Evolutionary conservation across 2,797 vertebrate genomes (phyloP).

Genomic region (Enteromius thamalakanensis): DNA sequence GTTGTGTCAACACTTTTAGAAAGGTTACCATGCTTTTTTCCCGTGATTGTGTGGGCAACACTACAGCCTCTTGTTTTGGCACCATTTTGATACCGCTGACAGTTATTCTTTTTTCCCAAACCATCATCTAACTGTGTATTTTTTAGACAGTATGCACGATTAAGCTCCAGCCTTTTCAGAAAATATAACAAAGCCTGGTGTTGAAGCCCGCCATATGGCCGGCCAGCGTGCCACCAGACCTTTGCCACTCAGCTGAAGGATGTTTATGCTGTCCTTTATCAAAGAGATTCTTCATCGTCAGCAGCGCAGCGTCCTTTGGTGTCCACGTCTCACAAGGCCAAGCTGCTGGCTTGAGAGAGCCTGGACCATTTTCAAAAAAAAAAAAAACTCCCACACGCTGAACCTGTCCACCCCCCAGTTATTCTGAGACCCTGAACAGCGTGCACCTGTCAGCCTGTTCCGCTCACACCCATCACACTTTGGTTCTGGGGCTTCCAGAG

Average conservation of each 20-base stretch:
- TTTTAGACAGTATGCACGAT: slow-evolving; percentile 44
- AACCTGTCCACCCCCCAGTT: slow-evolving; percentile 52
- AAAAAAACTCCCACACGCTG: slow-evolving; percentile 45
- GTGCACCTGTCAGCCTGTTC: slow-evolving; percentile 60
- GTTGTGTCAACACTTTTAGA: slow-evolving; percentile 46
- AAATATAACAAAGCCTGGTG: slow-evolving; percentile 28
- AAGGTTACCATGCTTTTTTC: slow-evolving; percentile 15
- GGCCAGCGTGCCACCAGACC: slow-evolving; percentile 53
- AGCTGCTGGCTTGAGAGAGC: slow-evolving; percentile 56
- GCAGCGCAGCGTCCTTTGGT: slow-evolving; percentile 47
- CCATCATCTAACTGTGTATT: slow-evolving; percentile 20
- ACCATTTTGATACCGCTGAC: slow-evolving; percentile 8
- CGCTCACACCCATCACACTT: slow-evolving; percentile 70
- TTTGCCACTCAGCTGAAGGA: slow-evolving; percentile 58
- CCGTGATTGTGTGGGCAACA: slow-evolving; percentile 18
- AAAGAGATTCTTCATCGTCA: slow-evolving; percentile 61
- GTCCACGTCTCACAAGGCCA: slow-evolving; percentile 44
- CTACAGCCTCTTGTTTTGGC: slow-evolving; percentile 11
- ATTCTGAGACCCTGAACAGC: slow-evolving; percentile 43
- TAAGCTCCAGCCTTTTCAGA: slow-evolving; percentile 39
- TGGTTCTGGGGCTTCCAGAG: slow-evolving; percentile 68
- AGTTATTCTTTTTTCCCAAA: slow-evolving; percentile 3
- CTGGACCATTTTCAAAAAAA: slow-evolving; percentile 51
- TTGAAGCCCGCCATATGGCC: slow-evolving; percentile 63
- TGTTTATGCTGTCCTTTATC: slow-evolving; percentile 63